These are phyloP conservation scores for Myzus persicae DNA, from an alignment of 1,140 invertebrate genomes.

Conservation along the genomic window DNA sequence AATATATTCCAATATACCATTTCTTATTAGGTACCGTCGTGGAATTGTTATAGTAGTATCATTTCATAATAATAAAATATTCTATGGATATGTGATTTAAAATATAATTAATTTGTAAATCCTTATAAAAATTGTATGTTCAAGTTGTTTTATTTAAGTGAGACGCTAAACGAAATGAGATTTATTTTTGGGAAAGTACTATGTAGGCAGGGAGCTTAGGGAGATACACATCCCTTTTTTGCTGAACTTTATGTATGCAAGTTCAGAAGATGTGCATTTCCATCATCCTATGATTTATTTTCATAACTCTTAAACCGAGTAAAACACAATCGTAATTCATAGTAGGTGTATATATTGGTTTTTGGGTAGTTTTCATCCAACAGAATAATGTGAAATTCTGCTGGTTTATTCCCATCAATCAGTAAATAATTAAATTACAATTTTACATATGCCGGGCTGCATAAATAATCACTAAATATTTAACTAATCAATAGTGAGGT, in stretches of 20 bases:
- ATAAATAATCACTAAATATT: too few relatives aligned
- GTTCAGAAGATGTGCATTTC: not conserved
- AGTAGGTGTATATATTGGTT: not conserved
- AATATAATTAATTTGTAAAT: not conserved
- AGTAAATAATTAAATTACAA: not conserved
- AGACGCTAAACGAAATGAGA: not conserved
- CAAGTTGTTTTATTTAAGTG: not conserved
- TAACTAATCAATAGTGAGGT: too few relatives aligned
- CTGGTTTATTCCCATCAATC: not conserved
- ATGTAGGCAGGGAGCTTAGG: too few relatives aligned
- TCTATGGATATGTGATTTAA: too few relatives aligned
- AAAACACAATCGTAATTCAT: not conserved
- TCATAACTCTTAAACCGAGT: not conserved
- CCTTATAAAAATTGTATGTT: too few relatives aligned
- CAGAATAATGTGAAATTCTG: not conserved
- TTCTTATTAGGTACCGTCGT: not conserved
- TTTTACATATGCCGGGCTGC: too few relatives aligned
- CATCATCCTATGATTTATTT: not conserved
- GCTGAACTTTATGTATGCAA: not conserved
- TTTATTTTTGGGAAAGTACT: too few relatives aligned
- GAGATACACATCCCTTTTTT: not conserved
- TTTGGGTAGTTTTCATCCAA: not conserved
- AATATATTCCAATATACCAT: not conserved
- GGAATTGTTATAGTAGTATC: not conserved
- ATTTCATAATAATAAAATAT: not conserved